A percentile compares a stretch with the other conserved stretches of the same genome.
Conservation (phyloP, 1,140 invertebrate genomes). For the Pectinophora gossypiella region DNA sequence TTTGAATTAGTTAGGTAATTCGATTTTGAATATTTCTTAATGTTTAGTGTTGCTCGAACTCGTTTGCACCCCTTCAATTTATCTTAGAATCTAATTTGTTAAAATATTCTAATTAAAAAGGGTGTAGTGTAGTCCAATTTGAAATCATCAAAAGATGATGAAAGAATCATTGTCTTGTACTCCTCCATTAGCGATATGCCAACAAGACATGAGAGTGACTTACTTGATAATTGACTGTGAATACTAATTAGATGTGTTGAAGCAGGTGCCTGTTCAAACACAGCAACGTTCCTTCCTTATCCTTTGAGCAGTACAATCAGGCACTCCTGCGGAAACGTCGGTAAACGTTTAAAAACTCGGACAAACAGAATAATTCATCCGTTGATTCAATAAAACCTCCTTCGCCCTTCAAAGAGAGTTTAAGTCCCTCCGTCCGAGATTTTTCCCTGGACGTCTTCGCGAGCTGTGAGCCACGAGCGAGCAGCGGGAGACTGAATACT, state of each 20-base stretch:
- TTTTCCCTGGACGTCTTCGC: conserved; percentile 35
- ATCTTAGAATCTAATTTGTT: too few species aligned
- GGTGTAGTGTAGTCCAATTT: too few species aligned
- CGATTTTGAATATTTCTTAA: not conserved
- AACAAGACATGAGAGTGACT: too few species aligned
- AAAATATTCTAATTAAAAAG: too few species aligned
- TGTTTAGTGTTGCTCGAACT: not conserved
- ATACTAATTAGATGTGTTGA: not conserved
- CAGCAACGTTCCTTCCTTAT: not conserved
- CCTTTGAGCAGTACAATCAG: conserved; percentile 29
- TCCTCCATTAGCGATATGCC: too few species aligned
- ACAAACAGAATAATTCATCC: conserved; percentile 69
- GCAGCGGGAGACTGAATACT: too few species aligned
- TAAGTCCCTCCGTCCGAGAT: conserved; percentile 37
- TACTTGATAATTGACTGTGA: too few species aligned
- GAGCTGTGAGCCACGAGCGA: conserved; percentile 11
- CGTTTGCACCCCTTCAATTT: too few species aligned
- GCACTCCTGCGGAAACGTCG: conserved; percentile 17
- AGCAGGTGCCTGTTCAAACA: not conserved
- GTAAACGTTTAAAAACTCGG: conserved; percentile 51
- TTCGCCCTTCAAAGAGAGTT: conserved; percentile 39
- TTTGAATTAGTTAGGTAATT: not conserved
- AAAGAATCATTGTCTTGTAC: too few species aligned
- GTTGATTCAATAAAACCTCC: conserved; percentile 43
- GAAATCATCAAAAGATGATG: too few species aligned